Evolutionary conservation across 2,888 invertebrate species (phyloP).

Genomic region (Agelastica alni): DNA sequence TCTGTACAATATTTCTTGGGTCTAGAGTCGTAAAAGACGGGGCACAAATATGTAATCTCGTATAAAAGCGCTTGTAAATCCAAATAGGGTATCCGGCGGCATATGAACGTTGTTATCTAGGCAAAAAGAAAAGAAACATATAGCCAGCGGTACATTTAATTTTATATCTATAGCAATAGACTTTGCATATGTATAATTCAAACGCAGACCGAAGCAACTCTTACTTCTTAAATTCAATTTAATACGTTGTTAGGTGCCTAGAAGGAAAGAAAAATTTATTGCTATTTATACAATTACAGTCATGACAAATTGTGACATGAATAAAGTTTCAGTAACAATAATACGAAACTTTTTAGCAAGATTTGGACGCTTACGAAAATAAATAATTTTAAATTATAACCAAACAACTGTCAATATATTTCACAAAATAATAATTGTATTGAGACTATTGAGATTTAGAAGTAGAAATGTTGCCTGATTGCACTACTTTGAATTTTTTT

Average conservation of each 20-base stretch:
- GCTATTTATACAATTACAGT: neutral
- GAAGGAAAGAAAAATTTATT: neutral
- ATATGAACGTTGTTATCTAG: slow-evolving; percentile 33
- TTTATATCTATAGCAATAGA: slow-evolving; percentile 38
- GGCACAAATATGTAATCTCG: slow-evolving; percentile 45
- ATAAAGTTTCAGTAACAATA: neutral
- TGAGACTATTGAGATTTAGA: too few species aligned
- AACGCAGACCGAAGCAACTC: slow-evolving; percentile 29
- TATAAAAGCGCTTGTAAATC: slow-evolving; percentile 43
- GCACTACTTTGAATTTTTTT: too few species aligned
- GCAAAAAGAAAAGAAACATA: slow-evolving; percentile 31
- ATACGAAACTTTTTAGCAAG: too few species aligned
- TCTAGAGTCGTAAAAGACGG: slow-evolving; percentile 38
- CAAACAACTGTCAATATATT: too few species aligned
- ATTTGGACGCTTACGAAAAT: too few species aligned
- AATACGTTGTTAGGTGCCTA: neutral
- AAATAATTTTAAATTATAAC: too few species aligned
- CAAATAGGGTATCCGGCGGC: slow-evolving; percentile 43
- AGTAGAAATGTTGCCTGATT: too few species aligned
- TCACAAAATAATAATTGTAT: too few species aligned
- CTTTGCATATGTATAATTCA: slow-evolving; percentile 31
- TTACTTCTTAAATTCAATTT: slow-evolving; percentile 35
- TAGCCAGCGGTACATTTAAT: slow-evolving; percentile 33
- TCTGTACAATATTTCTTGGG: neutral
- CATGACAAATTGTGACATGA: slow-evolving; percentile 1